Conservation (phyloP, 2,797 vertebrate genomes). For the Paguma larvata region DNA sequence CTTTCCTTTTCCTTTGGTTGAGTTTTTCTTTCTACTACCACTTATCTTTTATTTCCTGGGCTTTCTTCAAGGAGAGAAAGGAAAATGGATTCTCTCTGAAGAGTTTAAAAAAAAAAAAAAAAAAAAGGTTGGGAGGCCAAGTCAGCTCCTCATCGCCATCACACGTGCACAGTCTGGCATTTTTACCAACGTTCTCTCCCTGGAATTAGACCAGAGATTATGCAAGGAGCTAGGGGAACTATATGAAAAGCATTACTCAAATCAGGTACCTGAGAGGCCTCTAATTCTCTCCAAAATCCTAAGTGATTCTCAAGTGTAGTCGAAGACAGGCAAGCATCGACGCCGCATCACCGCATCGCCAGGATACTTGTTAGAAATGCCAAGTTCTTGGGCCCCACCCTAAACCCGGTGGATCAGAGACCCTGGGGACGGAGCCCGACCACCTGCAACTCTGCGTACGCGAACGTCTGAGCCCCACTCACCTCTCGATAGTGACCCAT, state of each 20-base stretch:
- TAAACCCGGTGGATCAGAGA: neutral
- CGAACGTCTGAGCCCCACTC: neutral
- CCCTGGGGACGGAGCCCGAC: neutral
- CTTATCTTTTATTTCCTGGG: slow-evolving; percentile 20
- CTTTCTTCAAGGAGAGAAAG: slow-evolving; percentile 2
- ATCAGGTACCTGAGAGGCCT: neutral
- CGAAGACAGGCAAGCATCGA: neutral
- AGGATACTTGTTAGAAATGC: neutral
- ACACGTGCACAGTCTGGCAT: neutral
- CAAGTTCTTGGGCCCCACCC: neutral
- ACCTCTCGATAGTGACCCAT: neutral
- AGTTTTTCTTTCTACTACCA: neutral
- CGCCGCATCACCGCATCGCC: neutral
- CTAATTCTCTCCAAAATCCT: neutral
- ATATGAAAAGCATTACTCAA: neutral
- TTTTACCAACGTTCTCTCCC: slow-evolving; percentile 1
- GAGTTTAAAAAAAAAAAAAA: neutral
- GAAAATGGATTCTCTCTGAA: neutral
- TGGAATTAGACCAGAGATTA: neutral
- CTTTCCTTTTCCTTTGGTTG: neutral
- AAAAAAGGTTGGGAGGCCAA: neutral
- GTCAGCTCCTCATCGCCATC: neutral
- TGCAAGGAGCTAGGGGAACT: neutral
- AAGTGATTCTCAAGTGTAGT: neutral
- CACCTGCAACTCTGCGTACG: neutral